Evolutionary conservation across 2,797 vertebrate species (phyloP).

Genomic region (Tokudaia tokunoshimensis): DNA sequence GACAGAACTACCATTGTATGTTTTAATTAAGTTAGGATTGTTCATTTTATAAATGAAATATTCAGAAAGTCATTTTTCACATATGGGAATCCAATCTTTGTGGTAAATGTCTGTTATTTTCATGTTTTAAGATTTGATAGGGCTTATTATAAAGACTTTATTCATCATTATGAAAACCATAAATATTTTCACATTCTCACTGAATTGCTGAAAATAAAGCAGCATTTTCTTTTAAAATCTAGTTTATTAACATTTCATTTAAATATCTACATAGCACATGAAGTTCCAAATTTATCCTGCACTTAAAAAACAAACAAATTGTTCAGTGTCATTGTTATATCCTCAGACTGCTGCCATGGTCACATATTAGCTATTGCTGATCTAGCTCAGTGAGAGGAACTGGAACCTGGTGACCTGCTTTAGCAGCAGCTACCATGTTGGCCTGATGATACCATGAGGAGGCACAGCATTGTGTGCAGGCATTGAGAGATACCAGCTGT

Average conservation of each 20-base stretch:
- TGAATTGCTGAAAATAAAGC: slow-evolving; percentile 2
- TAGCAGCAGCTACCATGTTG: neutral
- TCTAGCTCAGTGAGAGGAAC: too few species aligned
- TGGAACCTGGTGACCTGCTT: neutral
- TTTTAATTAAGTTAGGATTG: slow-evolving; percentile 22
- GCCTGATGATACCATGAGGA: neutral
- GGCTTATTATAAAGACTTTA: neutral
- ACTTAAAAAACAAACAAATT: neutral
- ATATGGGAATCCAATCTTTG: neutral
- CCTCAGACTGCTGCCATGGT: neutral
- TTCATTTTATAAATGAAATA: slow-evolving; percentile 9
- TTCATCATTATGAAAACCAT: neutral
- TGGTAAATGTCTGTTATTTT: neutral
- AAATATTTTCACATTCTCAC: neutral
- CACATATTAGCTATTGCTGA: too few species aligned
- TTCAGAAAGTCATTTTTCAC: neutral
- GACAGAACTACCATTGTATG: neutral
- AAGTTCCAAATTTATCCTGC: neutral
- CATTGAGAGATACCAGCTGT: neutral
- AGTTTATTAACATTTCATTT: neutral
- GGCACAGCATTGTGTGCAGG: neutral
- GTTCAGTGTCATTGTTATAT: neutral
- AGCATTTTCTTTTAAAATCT: slow-evolving; percentile 29
- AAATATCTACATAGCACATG: neutral
- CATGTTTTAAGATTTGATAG: neutral